Conservation (phyloP, 1,140 invertebrate species). For the Lepidostoma basale region DNA sequence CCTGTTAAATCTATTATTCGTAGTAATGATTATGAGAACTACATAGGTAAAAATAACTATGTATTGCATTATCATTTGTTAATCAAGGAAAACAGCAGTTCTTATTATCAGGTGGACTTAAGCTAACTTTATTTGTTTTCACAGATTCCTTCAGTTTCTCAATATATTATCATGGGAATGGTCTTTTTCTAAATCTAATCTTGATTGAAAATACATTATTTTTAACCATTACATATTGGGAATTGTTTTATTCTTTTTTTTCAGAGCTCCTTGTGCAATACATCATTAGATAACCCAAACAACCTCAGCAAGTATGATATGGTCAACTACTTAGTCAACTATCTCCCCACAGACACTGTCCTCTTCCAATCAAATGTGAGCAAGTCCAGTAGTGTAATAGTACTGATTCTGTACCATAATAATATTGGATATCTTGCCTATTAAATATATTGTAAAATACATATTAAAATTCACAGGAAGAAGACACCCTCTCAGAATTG, state of each 20-base stretch:
- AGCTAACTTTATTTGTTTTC: no score
- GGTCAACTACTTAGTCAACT: slow-evolving; percentile 79
- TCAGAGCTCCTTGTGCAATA: slow-evolving; percentile 88
- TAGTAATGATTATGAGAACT: no score
- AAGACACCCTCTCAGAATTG: slow-evolving; percentile 73
- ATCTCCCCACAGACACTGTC: slow-evolving; percentile 87
- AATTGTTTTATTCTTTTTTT: slow-evolving; percentile 48
- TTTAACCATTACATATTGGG: not conserved
- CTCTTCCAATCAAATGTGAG: slow-evolving; percentile 78
- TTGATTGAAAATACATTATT: not conserved
- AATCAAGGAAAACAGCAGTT: no score
- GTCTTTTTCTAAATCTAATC: not conserved
- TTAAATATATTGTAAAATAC: not conserved
- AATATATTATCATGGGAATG: no score
- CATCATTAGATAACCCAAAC: slow-evolving; percentile 89
- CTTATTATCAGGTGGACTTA: no score
- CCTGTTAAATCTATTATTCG: no score
- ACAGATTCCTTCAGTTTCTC: no score
- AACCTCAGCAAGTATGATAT: slow-evolving; percentile 78
- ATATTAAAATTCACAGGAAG: slow-evolving; percentile 61
- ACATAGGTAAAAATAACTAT: no score
- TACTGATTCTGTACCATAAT: not conserved
- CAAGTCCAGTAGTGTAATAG: slow-evolving; percentile 50
- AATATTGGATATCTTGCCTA: no score
- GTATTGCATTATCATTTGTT: no score